Evolutionary conservation across 2,888 invertebrate species (phyloP).

Genomic region (Calameuta pallipes): DNA sequence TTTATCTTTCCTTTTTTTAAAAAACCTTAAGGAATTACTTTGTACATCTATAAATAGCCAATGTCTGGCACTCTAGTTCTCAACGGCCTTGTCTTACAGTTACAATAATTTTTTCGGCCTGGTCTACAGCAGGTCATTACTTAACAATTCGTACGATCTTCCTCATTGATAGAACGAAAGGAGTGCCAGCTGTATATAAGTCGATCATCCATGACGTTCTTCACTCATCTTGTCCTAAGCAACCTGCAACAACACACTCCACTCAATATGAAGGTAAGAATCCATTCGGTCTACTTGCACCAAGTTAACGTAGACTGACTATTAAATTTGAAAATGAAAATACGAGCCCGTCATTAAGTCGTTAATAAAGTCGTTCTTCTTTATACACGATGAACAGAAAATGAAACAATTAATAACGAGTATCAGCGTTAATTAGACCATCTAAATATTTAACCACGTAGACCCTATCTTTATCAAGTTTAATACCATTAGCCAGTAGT

Average conservation of each 20-base stretch:
- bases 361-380: background rate
- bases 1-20: background rate
- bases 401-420: background rate
- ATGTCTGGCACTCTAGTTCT: background rate
- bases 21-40: background rate
- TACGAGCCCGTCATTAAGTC: background rate
- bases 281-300: background rate
- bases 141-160: constrained; percentile 6
- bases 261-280: background rate
- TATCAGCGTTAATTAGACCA: background rate
- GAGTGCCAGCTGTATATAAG: constrained; percentile 15
- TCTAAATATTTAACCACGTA: background rate
- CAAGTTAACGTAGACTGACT: background rate
- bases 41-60: background rate
- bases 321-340: background rate
- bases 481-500: background rate
- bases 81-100: background rate
- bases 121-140: constrained; percentile 15
- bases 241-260: background rate
- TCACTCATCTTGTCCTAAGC: constrained; percentile 11
- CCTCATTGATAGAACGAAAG: constrained; percentile 9
- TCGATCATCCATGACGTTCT: constrained; percentile 9
- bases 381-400: background rate
- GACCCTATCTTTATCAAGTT: background rate
- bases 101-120: background rate